Conservation (phyloP, 2,113 vertebrate species). For the Zeus faber region DNA sequence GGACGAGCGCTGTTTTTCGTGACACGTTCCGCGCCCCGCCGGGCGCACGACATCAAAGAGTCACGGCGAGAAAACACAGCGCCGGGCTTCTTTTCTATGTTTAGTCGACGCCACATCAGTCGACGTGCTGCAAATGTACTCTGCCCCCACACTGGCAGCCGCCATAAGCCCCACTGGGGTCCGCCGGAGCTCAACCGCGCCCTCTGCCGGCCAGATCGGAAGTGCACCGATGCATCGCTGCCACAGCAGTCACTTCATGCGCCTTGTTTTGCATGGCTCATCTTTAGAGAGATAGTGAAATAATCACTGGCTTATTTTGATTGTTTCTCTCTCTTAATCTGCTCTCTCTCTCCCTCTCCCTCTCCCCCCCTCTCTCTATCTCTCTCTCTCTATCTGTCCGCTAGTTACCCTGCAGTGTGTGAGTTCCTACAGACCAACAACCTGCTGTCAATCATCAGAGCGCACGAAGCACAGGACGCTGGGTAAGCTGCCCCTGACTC, state of each 20-base stretch:
- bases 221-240: not conserved
- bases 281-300: too few species aligned
- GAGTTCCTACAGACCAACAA: constrained; percentile 98
- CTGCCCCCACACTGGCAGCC: constrained; percentile 10
- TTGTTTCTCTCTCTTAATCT: constrained; percentile 1
- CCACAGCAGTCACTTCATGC: not conserved
- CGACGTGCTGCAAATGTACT: constrained; percentile 13
- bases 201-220: constrained; percentile 49
- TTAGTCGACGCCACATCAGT: constrained; percentile 37
- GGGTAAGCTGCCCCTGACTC: constrained; percentile 53
- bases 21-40: too few species aligned
- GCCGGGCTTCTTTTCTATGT: constrained; percentile 36
- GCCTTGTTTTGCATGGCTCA: too few species aligned
- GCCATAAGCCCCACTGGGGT: constrained; percentile 9
- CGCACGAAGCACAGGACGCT: constrained; percentile 84
- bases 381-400: not conserved
- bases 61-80: too few species aligned
- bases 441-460: constrained; percentile 94
- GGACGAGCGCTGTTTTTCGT: too few species aligned
- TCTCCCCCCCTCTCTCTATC: not conserved
- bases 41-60: too few species aligned
- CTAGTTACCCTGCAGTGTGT: constrained; percentile 93
- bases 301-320: too few species aligned
- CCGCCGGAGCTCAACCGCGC: constrained; percentile 23
- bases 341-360: not conserved